Evolutionary conservation across 2,888 invertebrate genomes (phyloP).

Genomic region (Drosophila ezoana): DNA sequence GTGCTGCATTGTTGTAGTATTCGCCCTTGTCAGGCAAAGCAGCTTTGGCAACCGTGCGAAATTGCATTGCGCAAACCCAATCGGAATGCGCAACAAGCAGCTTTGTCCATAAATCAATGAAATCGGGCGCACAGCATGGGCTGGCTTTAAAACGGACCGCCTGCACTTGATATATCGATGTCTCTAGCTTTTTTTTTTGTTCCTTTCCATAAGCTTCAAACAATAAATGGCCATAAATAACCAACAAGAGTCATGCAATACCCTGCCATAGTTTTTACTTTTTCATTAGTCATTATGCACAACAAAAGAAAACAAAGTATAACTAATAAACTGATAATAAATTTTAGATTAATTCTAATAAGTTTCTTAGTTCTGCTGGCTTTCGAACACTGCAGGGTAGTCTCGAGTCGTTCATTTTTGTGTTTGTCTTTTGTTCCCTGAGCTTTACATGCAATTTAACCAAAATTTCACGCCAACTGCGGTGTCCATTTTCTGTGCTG

Average conservation of each 20-base stretch:
- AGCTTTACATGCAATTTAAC: conserved; percentile 28
- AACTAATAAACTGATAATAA: no score
- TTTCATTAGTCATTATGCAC: background rate
- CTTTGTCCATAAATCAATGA: conserved; percentile 58
- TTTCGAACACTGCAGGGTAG: background rate
- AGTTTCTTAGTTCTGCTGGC: no score
- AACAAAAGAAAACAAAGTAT: background rate
- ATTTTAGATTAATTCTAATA: no score
- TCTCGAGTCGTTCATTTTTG: background rate
- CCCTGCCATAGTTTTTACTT: background rate
- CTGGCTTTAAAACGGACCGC: conserved; percentile 4
- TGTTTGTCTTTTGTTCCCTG: background rate
- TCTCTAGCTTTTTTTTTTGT: background rate
- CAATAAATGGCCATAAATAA: conserved; percentile 12
- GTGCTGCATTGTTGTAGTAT: conserved; percentile 1
- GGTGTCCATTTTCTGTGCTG: conserved; percentile 22
- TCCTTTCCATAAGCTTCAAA: background rate
- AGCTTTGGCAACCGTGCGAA: conserved; percentile 26
- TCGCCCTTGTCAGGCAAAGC: conserved; percentile 11
- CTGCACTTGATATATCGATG: conserved; percentile 32
- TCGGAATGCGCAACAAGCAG: conserved; percentile 57
- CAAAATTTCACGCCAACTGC: conserved; percentile 32
- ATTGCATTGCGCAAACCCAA: conserved; percentile 29
- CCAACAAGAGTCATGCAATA: background rate
- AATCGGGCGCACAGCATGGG: conserved; percentile 39